Base-by-base conservation (phyloP, 2,888 invertebrate species). In the Ellobium chinense region DNA sequence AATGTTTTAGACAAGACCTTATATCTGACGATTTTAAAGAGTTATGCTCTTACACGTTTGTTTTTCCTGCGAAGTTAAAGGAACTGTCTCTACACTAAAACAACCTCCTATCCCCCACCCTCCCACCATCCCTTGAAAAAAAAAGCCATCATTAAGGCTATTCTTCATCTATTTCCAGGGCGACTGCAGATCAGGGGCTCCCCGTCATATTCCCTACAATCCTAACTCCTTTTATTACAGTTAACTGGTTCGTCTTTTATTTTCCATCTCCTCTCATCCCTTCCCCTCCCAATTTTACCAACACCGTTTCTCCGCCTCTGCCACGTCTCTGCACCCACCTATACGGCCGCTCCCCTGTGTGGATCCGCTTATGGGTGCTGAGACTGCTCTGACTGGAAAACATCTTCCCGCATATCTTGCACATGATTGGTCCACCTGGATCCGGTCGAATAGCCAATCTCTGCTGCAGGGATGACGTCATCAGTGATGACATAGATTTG, bases 361-460 rank as follows among this genome's bases (percentile, higher is more conserved):
- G 91, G 31, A 91, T 91, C 54, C 90, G 84, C 68, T 88, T 88
- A 79, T 91, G 91, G 27, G 89, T 90, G 46, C 88, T 87, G 60
- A 90, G 83, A 73, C 88, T 88, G 68, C 89, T 89, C 39, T 90
- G 89, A 58, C 89, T 90, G 58, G 90, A 89, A 82, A 90, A 90
- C 29, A 88, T 72, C 83, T 90, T 90, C 3, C 88, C 88, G 78
- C 90, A 90, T 27, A 90, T 83, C 76, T 88, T 89, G 82, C 90
- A 90, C 37, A 82, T 80, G 39, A 84, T 79, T 21, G 83, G 82
- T n/a, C 81, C 83, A 5, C 78, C 62, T 5, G 75, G 68, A 34
- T 75, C 76, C 21, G 37, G 39, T 4, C 69, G 73, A 29, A 60
- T 37, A 27, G 75, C 62, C 70, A 79, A 29, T 3, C 82, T 80